Evolutionary conservation across 2,113 vertebrate species (phyloP), one percentile per base, ranked within the genome.

Genomic region (Pholis gunnellus): DNA sequence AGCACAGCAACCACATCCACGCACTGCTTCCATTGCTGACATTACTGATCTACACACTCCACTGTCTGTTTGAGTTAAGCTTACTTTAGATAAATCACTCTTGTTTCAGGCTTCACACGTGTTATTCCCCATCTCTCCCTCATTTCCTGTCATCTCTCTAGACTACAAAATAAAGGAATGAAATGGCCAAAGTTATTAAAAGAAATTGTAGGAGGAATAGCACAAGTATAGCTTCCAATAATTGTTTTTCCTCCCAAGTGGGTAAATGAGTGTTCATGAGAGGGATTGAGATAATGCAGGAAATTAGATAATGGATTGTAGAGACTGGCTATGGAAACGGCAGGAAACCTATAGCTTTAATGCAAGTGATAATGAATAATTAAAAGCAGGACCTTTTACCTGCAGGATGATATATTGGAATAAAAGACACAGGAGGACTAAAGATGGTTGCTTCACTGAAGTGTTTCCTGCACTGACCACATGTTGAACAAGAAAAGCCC

Each of bases 361-460:
- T 75, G 65, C 69, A 65, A 72, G 74, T 82, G 75, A 61, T 79
- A 57, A 87, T 88, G 59, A 89, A 75, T 89, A 85, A 90, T 90
- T 85, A 85, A 86, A 83, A 75, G 77, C 0, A 57, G 56, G 36
- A 70, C 14, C 38, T 83, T 85, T 90, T 71, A 84, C 81, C 84
- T 76, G 57, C 75, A 67, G 34, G 22, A 59, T 48, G 67, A 76
- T 76, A 34, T 25, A 25, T 22, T 1, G 17, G 44, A 79, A 74
- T 57, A 42, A 66, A 83, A 85, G 25, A 75, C 56, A 46, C 29
- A 69, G 22, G 9, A 4, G 3, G 71, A 61, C 20, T n/a, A 20
- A 50, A 38, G 46, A 44, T 40, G 36, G 34, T n/a, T 46, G 65
- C 60, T 31, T 22, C 34, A 72, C 50, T 61, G 3, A 34, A 75